These are phyloP conservation scores for Archivesica marissinica DNA, from an alignment of 1,140 invertebrate species.

Conservation along the genomic window DNA sequence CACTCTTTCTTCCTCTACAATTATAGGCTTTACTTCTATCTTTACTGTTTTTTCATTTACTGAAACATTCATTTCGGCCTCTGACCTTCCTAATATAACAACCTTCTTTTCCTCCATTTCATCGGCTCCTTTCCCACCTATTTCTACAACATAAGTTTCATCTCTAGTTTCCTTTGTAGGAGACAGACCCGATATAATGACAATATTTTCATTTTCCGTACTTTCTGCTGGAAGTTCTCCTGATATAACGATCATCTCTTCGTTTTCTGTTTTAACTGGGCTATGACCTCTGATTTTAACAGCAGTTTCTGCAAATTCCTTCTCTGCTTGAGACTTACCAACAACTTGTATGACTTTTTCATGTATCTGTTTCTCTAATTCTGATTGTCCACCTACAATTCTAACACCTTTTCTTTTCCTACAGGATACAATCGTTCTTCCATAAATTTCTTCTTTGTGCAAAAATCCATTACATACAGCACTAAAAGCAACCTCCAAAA, in stretches of 20 bases:
- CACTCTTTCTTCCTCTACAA: background rate
- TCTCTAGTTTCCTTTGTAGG: background rate
- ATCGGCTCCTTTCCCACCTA: background rate
- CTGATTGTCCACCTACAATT: background rate
- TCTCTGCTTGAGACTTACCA: background rate
- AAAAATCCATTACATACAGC: background rate
- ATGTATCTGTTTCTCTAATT: background rate
- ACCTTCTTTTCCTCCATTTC: background rate
- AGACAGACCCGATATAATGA: background rate
- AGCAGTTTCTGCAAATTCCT: background rate
- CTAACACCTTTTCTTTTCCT: background rate
- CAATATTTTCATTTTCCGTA: background rate
- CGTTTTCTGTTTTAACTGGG: background rate
- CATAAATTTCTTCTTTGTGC: conserved; percentile 6
- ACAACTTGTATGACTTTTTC: background rate
- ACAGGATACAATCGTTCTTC: conserved; percentile 2
- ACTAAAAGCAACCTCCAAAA: conserved; percentile 15
- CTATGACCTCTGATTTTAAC: background rate
- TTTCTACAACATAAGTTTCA: background rate
- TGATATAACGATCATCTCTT: background rate
- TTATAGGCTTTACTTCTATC: background rate
- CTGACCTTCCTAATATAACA: background rate
- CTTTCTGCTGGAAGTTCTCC: background rate
- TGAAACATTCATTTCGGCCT: too few species aligned
- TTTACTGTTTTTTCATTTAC: background rate